Percentiles rank a stretch among this genome's conserved stretches.
phyloP scores from a whole-genome alignment of 2,113 vertebrate species.

The Oophaga pumilio region DNA sequence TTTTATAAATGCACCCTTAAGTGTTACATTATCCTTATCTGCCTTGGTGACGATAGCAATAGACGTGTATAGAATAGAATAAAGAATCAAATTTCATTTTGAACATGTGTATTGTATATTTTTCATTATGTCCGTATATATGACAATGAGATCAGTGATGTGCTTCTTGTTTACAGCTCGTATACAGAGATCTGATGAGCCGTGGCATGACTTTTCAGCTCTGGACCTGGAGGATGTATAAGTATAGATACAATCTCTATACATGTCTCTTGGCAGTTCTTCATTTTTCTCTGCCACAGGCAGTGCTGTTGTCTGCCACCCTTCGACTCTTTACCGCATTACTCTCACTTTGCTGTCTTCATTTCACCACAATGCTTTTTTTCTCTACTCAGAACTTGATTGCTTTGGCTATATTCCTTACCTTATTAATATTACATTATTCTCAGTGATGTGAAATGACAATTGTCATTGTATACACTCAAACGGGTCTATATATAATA shows the following conservation, averaged over 20 bases:
- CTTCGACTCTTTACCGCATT: slow-evolving; percentile 45
- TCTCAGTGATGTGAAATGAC: not conserved
- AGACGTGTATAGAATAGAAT: not conserved
- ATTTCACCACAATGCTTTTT: not conserved
- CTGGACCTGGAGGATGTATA: slow-evolving; percentile 78
- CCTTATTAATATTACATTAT: slow-evolving; percentile 3
- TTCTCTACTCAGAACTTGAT: slow-evolving; percentile 45
- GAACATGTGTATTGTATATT: not conserved
- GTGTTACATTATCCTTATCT: too few relatives aligned
- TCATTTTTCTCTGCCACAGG: slow-evolving; percentile 59
- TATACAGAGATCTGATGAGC: slow-evolving; percentile 71
- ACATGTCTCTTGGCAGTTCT: slow-evolving; percentile 60
- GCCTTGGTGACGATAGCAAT: too few relatives aligned
- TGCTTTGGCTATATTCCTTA: slow-evolving; percentile 23
- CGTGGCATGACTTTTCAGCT: slow-evolving; percentile 78
- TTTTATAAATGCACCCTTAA: too few relatives aligned
- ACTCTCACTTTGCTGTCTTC: slow-evolving; percentile 20
- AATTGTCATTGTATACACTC: not conserved
- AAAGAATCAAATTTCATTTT: not conserved
- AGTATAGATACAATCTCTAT: slow-evolving; percentile 71
- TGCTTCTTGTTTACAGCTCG: slow-evolving; percentile 74
- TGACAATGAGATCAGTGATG: slow-evolving; percentile 49
- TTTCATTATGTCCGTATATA: not conserved
- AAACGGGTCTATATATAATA: too few relatives aligned
- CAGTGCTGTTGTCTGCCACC: slow-evolving; percentile 57